Percentiles rank a stretch among this genome's conserved stretches.
Evolutionary conservation across 1,140 invertebrate species (phyloP).

Genomic region (Tetramorium alpestre): DNA sequence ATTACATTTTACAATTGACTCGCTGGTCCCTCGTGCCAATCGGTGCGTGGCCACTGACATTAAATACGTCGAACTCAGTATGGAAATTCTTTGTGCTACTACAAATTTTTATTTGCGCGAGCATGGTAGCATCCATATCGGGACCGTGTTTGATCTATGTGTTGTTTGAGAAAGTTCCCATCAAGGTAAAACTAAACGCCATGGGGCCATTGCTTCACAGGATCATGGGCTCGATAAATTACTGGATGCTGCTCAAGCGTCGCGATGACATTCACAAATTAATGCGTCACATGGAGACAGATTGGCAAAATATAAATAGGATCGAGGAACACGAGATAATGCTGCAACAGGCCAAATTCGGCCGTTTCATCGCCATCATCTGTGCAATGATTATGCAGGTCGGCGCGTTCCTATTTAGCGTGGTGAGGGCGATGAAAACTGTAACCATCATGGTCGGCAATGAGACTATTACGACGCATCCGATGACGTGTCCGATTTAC

Average conservation of each 20-base stretch:
- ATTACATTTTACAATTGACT: conserved; percentile 41
- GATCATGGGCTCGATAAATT: conserved; percentile 76
- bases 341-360: conserved; percentile 51
- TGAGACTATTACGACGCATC: conserved; percentile 40
- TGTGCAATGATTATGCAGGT: conserved; percentile 52
- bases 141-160: conserved; percentile 31
- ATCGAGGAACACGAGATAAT: conserved; percentile 42
- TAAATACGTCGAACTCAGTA: rapidly evolving
- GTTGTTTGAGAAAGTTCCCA: conserved; percentile 67
- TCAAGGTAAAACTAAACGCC: conserved; percentile 68
- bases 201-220: conserved; percentile 76
- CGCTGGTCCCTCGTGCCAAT: conserved; percentile 63
- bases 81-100: not conserved
- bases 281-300: conserved; percentile 73
- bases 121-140: conserved; percentile 9
- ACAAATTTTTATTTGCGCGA: conserved; percentile 1
- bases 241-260: conserved; percentile 66
- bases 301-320: conserved; percentile 72
- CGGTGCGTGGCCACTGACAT: conserved; percentile 61
- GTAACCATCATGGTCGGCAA: not conserved
- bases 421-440: conserved; percentile 29
- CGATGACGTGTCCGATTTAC: conserved; percentile 72
- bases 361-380: conserved; percentile 32
- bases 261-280: conserved; percentile 70
- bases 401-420: conserved; percentile 42